Evolutionary conservation across 2,113 vertebrate species (phyloP), one percentile per base, ranked within the genome.

Genomic region (Cyprinodon brontotheroides): DNA sequence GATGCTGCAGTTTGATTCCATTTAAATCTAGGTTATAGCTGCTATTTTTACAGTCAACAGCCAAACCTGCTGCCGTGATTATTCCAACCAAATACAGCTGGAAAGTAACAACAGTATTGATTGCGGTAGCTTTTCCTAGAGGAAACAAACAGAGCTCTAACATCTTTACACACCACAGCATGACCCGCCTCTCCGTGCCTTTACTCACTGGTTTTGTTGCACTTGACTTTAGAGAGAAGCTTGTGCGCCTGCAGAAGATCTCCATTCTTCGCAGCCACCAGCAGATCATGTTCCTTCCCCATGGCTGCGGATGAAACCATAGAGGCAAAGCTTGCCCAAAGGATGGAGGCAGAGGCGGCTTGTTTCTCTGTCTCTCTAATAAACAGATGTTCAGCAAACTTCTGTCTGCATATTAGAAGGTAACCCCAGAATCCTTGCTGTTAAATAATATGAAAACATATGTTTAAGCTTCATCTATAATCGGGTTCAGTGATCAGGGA

Each of bases 281-380:
- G 87, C 70, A 94, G 90, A 68, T 94, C 94, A 85, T 93, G 93
- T 68, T 94, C 94, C 65, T 92, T 94, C 40, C 94, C 94, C 94
- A 94, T 94, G 80, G 47, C 77, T 29, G 68, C 68, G 61, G 72
- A 74, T 75, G 83, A 68, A 67, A 60, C 71, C 29, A 5, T 81
- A 70, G 73, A 72, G 10, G 11, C 45, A 8, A 66, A 68, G 37
- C 50, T 62, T 12, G 50, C 68, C 74, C 36, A 0, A 48, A 47
- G 74, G 43, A 11, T 0, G 14, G 59, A 7, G 15, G 63, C 78
- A 20, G 70, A n/a, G 66, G 43, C 1, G 40, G 17, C 62, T 65
- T 70, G 70, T 15, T 17, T 11, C 40, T 40, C 39, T 29, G 63
- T 43, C 45, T 75, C 11, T 48, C 76, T 57, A 75, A 4, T 11